A percentile compares a stretch with the other conserved stretches of the same genome.
Evolutionary conservation across 2,113 vertebrate genomes (phyloP).

Genomic region (Chiloscyllium plagiosum): DNA sequence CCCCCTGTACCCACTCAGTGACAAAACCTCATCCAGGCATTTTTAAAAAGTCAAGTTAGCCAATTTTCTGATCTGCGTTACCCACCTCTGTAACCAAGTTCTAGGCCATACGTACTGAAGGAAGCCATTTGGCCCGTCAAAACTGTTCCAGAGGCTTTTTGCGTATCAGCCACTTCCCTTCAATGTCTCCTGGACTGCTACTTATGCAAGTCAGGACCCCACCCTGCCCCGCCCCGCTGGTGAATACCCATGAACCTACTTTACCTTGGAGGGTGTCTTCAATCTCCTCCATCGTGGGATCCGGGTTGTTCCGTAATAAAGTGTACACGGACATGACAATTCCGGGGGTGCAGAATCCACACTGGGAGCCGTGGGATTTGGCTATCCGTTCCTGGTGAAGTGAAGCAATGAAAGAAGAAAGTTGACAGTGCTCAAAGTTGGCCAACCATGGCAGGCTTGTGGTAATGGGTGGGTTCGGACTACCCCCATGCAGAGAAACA

Average conservation of each 20-base stretch:
- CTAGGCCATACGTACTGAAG: too few relatives aligned
- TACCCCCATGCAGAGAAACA: background rate
- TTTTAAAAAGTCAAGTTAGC: too few relatives aligned
- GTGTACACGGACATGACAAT: constrained; percentile 97
- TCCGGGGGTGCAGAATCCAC: constrained; percentile 92
- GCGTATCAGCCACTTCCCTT: too few relatives aligned
- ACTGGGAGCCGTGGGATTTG: constrained; percentile 85
- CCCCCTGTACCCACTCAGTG: too few relatives aligned
- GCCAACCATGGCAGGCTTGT: background rate
- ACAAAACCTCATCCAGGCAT: too few relatives aligned
- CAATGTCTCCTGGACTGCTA: too few relatives aligned
- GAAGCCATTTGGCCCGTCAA: too few relatives aligned
- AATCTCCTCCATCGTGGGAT: constrained; percentile 69
- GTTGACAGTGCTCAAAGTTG: background rate
- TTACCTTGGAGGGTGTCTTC: constrained; percentile 88
- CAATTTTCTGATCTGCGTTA: too few relatives aligned
- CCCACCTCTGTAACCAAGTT: too few relatives aligned
- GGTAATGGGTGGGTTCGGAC: background rate
- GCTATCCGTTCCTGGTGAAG: constrained; percentile 77
- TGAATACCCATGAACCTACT: background rate
- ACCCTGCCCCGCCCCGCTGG: background rate
- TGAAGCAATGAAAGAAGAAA: constrained; percentile 33
- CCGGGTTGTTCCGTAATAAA: constrained; percentile 69
- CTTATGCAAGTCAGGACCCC: too few relatives aligned
- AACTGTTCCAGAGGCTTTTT: too few relatives aligned